Evolutionary conservation across 2,797 vertebrate species (phyloP), one percentile per base, ranked within the genome.

Genomic region (Ctenosaura bakeri): DNA sequence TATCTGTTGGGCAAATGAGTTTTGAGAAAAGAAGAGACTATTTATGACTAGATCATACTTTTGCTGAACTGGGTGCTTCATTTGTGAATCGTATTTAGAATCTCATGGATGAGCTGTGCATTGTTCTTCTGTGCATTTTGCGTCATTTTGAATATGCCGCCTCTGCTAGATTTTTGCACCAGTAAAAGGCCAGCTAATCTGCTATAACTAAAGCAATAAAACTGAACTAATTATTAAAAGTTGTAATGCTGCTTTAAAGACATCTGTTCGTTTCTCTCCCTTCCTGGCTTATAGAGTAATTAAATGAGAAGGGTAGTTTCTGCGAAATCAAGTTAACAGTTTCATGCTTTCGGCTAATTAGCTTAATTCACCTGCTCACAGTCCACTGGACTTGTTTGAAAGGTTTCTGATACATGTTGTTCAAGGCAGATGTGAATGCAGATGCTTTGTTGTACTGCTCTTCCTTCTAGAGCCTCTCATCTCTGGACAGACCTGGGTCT

Each of bases 201-300:
- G 20, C 13, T 62, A 42, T 83, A 35, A 59, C 56, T 20, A 62
- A 62, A 80, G 50, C 78, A 80, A 80, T 80, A 54, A 54, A 87
- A 87, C 38, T 12, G 24, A 82, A 69, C 64, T 80, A 80, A 73
- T 69, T 73, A 52, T 74, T 73, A 24, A 89, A 16, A 62, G 76
- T 89, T 62, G 80, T 64, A 88, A 91, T 89, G 59, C 22, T 83
- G 85, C 91, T 96, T 90, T 83, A 32, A 83, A 85, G 83, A 91
- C 88, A n/a, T 50, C 29, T 71, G 14, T 91, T 86, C 50, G 71
- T 14, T 22, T 94, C 35, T 35, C 22, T 78, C 35, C 35, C 81
- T 12, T 85, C 18, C 22, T 85, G 86, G 0, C 74, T 79, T 12
- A 5, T 56, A 7, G 54, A 62, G 81, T 88, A 82, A 18, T 89